Conservation (phyloP, 1,140 invertebrate genomes). For the Oncopodura yosiiana region DNA sequence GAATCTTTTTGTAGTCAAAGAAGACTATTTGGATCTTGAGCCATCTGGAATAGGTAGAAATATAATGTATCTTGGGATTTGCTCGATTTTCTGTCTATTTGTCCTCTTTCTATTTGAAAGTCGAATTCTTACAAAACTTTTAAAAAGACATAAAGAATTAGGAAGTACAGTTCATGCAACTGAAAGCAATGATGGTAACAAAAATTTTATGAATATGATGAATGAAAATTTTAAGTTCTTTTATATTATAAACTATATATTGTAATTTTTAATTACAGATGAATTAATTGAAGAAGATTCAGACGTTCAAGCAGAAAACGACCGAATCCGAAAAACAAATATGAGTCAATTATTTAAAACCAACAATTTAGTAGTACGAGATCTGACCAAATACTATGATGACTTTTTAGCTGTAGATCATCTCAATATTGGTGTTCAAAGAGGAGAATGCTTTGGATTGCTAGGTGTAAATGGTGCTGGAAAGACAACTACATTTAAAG, state of each 20-base stretch:
- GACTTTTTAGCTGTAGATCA: constrained; percentile 60
- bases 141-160: too few species aligned
- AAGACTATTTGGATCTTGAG: constrained; percentile 44
- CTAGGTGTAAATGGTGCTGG: constrained; percentile 79
- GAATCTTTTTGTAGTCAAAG: constrained; percentile 37
- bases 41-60: constrained; percentile 50
- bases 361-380: constrained; percentile 39
- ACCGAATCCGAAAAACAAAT: constrained; percentile 39
- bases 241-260: too few species aligned
- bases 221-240: too few species aligned
- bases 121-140: too few species aligned
- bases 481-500: constrained; percentile 78
- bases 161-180: too few species aligned
- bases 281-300: constrained; percentile 40
- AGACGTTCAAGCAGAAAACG: constrained; percentile 45
- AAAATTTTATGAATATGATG: too few species aligned
- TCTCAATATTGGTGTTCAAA: constrained; percentile 51
- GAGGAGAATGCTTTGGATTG: constrained; percentile 42
- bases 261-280: too few species aligned
- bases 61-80: constrained; percentile 43
- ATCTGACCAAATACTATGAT: constrained; percentile 59
- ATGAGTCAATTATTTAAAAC: constrained; percentile 34
- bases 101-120: constrained; percentile 47
- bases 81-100: constrained; percentile 44
- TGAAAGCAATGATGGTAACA: too few species aligned